Conservation (phyloP, 2,113 vertebrate species). For the Tetraodon nigroviridis region DNA sequence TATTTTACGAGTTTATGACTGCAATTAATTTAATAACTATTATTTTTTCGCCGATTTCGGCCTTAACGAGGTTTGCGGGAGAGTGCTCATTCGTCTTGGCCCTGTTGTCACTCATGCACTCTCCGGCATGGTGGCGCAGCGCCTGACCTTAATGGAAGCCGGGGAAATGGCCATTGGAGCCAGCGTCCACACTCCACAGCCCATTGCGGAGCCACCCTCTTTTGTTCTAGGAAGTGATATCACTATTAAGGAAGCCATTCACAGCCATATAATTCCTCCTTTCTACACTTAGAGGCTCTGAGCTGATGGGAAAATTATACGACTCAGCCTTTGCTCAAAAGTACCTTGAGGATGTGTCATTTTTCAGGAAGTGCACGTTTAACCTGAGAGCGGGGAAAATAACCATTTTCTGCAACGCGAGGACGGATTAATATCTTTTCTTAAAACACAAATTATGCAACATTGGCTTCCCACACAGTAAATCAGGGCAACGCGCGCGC, state of each 20-base stretch:
- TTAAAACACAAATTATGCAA: constrained; percentile 65
- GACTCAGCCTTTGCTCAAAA: constrained; percentile 63
- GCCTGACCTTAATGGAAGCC: constrained; percentile 79
- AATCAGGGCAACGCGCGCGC: constrained; percentile 53
- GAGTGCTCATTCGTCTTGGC: constrained; percentile 86
- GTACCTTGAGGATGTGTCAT: constrained; percentile 72
- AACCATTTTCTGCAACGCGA: constrained; percentile 43
- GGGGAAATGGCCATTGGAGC: constrained; percentile 80
- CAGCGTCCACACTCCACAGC: constrained; percentile 74
- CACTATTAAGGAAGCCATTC: constrained; percentile 74
- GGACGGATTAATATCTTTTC: constrained; percentile 61
- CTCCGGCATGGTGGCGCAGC: constrained; percentile 75
- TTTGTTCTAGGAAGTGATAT: constrained; percentile 77
- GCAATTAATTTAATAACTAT: constrained; percentile 98
- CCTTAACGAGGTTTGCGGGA: constrained; percentile 78
- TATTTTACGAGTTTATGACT: constrained; percentile 89
- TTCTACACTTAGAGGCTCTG: constrained; percentile 71
- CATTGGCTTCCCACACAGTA: constrained; percentile 55
- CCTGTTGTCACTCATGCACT: constrained; percentile 79
- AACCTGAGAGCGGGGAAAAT: constrained; percentile 52
- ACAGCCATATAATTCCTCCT: constrained; percentile 69
- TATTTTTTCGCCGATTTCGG: constrained; percentile 85
- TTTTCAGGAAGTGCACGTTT: constrained; percentile 68
- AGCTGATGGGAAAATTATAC: constrained; percentile 80
- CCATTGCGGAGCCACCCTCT: constrained; percentile 55